Conservation (phyloP, 2,797 vertebrate genomes). For the Decapterus maruadsi region DNA sequence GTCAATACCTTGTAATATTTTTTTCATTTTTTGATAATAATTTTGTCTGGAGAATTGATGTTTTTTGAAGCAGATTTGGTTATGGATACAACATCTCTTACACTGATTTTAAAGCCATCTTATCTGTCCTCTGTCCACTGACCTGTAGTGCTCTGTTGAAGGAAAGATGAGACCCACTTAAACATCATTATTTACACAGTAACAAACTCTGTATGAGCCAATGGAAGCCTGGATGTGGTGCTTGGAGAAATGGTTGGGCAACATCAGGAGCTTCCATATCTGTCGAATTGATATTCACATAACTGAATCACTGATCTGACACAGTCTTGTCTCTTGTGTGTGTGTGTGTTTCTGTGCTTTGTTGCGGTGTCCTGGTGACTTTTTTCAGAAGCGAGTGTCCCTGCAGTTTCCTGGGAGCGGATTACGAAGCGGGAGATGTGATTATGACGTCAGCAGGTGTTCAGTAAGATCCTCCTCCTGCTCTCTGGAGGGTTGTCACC, state of each 20-base stretch:
- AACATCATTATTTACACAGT: slow-evolving; percentile 20
- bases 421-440: slow-evolving; percentile 93
- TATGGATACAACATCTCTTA: background rate
- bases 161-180: slow-evolving; percentile 38
- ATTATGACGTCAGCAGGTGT: slow-evolving; percentile 93
- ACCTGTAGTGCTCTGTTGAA: slow-evolving; percentile 43
- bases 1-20: background rate
- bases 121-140: slow-evolving; percentile 28
- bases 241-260: background rate
- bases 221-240: background rate
- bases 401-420: slow-evolving; percentile 92
- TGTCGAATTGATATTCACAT: background rate
- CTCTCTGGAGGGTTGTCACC: slow-evolving; percentile 12
- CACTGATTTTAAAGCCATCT: background rate
- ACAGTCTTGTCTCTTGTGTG: background rate
- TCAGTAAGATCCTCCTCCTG: slow-evolving; percentile 89
- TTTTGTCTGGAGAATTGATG: background rate
- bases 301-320: background rate
- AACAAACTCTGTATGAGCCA: slow-evolving; percentile 1
- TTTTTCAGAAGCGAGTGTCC: slow-evolving; percentile 90
- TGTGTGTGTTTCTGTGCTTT: background rate
- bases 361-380: background rate
- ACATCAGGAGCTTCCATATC: background rate
- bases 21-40: background rate
- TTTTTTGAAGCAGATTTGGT: background rate